phyloP scores from a whole-genome alignment of 2,888 invertebrate genomes.

The Dynastes grantii region DNA sequence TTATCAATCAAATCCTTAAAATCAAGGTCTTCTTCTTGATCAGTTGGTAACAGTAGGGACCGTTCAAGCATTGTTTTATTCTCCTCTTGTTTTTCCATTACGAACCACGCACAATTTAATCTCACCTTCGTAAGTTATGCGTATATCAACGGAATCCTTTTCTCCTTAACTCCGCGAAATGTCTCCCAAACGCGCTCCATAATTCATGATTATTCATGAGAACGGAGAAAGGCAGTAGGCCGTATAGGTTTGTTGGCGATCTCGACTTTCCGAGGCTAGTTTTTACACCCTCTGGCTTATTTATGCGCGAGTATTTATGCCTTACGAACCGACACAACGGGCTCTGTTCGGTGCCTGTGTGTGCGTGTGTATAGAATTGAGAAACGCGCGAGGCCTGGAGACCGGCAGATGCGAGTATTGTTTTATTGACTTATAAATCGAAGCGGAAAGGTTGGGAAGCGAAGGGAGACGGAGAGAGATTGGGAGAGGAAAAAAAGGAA shows the following conservation, averaged over 20 bases:
- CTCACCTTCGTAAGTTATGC: no score
- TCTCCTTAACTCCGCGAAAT: background rate
- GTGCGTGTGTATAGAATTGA: background rate
- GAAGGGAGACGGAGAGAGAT: background rate
- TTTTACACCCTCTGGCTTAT: conserved; percentile 60
- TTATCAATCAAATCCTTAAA: no score
- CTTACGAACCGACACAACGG: conserved; percentile 10
- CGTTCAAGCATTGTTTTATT: no score
- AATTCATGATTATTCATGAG: conserved; percentile 63
- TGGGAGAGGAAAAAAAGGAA: background rate
- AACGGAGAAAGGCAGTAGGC: conserved; percentile 58
- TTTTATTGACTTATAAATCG: conserved; percentile 55
- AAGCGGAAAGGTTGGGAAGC: conserved; percentile 15
- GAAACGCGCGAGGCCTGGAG: background rate
- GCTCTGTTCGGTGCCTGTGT: background rate
- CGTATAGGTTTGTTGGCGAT: conserved; percentile 61
- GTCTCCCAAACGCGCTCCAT: conserved; percentile 43
- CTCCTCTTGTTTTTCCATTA: no score
- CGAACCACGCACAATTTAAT: no score
- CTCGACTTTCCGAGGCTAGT: conserved; percentile 60
- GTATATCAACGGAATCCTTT: no score
- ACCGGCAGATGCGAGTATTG: conserved; percentile 51
- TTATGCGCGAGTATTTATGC: conserved; percentile 58
- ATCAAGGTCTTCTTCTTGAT: no score
- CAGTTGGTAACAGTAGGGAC: no score